Conservation (phyloP, 2,797 vertebrate genomes). For the Melanogrammus aeglefinus region DNA sequence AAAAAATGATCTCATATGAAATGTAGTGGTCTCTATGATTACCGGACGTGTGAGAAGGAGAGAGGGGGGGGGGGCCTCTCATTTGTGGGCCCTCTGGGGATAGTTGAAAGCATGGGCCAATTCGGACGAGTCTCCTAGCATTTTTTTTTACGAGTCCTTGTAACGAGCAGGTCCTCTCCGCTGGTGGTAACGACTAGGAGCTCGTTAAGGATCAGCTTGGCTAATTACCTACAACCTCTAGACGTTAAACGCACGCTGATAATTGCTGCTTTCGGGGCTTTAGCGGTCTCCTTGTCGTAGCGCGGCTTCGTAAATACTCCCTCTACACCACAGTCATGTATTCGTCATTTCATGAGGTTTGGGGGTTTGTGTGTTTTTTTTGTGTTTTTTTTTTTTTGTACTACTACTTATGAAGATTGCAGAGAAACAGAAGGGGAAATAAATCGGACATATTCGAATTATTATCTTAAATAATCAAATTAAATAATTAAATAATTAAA, state of each 20-base stretch:
- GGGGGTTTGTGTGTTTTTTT: too few relatives aligned
- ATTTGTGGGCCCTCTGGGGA: conserved; percentile 36
- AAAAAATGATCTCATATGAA: neutral
- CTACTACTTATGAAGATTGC: neutral
- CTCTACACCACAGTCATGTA: neutral
- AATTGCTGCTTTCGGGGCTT: conserved; percentile 41
- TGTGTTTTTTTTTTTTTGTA: neutral
- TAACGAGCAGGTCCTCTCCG: conserved; percentile 55
- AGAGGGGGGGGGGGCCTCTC: conserved; percentile 23
- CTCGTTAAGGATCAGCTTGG: conserved; percentile 54
- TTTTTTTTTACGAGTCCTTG: conserved; percentile 63
- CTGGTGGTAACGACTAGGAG: conserved; percentile 59
- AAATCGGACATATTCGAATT: neutral
- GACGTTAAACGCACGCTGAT: conserved; percentile 43
- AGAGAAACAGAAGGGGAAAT: neutral
- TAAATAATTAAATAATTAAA: too few relatives aligned
- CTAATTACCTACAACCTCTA: conserved; percentile 58
- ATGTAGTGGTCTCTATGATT: neutral
- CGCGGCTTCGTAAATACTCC: neutral
- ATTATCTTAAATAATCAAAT: too few relatives aligned
- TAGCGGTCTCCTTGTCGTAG: conserved; percentile 32
- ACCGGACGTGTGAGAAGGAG: neutral
- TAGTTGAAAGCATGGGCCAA: conserved; percentile 49
- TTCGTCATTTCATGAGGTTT: neutral
- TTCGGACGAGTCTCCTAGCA: conserved; percentile 43